Conservation (phyloP, 1,140 invertebrate genomes). For the Phthorimaea operculella region DNA sequence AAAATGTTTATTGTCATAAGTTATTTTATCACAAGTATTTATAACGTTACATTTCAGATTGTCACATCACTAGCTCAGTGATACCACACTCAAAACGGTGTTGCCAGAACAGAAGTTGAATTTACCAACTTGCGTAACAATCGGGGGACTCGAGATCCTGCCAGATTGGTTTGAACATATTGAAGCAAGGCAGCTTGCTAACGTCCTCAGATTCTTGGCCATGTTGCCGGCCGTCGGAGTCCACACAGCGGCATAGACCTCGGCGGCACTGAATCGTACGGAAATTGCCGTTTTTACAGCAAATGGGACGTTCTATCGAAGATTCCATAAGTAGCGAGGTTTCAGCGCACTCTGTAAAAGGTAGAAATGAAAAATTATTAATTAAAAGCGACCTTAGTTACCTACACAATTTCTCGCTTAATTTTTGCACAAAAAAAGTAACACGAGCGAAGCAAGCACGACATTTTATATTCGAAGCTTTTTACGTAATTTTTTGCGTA, state of each 20-base stretch:
- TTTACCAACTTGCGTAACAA: neutral
- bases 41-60: no score
- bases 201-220: slow-evolving; percentile 41
- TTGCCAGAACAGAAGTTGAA: neutral
- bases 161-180: neutral
- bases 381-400: no score
- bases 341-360: slow-evolving; percentile 68
- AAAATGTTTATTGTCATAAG: no score
- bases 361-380: no score
- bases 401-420: no score
- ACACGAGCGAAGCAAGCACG: no score
- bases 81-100: neutral
- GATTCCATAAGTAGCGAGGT: slow-evolving; percentile 55
- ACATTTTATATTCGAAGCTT: no score
- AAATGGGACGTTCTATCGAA: slow-evolving; percentile 62
- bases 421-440: no score
- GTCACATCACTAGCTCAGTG: neutral
- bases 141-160: neutral
- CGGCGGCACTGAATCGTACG: slow-evolving; percentile 68
- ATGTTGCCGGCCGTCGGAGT: slow-evolving; percentile 68
- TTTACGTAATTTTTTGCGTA: no score
- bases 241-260: slow-evolving; percentile 70
- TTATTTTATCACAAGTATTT: no score
- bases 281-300: slow-evolving; percentile 72
- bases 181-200: slow-evolving; percentile 39